These are phyloP conservation scores for Sabellastarte sp. DNA, from an alignment of 2,888 invertebrate genomes.

Conservation along the genomic window DNA sequence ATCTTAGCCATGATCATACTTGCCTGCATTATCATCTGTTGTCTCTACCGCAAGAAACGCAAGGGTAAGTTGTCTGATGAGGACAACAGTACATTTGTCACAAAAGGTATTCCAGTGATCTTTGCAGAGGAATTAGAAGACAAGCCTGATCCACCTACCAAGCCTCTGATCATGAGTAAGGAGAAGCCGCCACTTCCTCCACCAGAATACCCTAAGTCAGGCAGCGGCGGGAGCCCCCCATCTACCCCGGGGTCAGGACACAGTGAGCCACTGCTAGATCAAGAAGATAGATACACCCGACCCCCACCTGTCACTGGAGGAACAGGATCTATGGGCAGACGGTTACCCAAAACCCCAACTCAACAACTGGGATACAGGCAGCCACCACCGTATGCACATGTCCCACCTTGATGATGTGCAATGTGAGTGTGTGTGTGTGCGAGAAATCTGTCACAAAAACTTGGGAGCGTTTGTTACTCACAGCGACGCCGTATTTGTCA, in stretches of 20 bases:
- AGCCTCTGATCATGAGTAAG: slow-evolving; percentile 90
- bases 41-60: slow-evolving; percentile 76
- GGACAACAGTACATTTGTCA: slow-evolving; percentile 65
- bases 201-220: slow-evolving; percentile 18
- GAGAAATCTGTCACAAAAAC: too few relatives aligned
- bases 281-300: slow-evolving; percentile 15
- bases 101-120: slow-evolving; percentile 82
- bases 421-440: too few relatives aligned
- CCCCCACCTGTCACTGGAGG: slow-evolving; percentile 30
- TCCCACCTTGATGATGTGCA: background rate
- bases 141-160: slow-evolving; percentile 76
- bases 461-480: too few relatives aligned
- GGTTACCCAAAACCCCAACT: background rate
- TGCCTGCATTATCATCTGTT: slow-evolving; percentile 83
- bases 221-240: slow-evolving; percentile 11
- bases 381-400: slow-evolving; percentile 89
- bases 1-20: slow-evolving; percentile 79
- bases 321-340: too few relatives aligned
- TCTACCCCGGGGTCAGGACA: slow-evolving; percentile 30
- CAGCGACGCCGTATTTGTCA: too few relatives aligned
- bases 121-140: slow-evolving; percentile 92
- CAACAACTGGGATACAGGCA: slow-evolving; percentile 80
- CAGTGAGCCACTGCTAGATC: slow-evolving; percentile 23
- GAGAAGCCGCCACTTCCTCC: slow-evolving; percentile 77
- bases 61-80: slow-evolving; percentile 81